phyloP scores from a whole-genome alignment of 2,113 vertebrate species.

The Lathamus discolor region DNA sequence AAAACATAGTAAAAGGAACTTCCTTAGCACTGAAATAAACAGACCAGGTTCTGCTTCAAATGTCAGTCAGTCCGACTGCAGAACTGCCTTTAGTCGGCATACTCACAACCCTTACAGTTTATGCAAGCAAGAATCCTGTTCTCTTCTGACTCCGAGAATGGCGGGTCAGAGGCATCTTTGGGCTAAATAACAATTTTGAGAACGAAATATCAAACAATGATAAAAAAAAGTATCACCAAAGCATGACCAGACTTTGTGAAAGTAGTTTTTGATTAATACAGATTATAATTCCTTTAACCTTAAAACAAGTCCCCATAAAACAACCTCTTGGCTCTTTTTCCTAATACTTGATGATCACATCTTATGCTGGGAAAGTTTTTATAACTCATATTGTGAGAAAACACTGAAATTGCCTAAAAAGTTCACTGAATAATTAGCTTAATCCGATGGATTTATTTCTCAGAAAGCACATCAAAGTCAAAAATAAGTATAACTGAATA shows the following conservation, averaged over 20 bases:
- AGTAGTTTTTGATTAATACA: not conserved
- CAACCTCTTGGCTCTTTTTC: not conserved
- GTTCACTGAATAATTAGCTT: conserved; percentile 13
- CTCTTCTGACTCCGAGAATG: not conserved
- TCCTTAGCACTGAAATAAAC: not conserved
- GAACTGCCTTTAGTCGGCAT: not conserved
- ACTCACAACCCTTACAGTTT: not conserved
- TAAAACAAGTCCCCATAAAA: not conserved
- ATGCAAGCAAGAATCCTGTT: not conserved
- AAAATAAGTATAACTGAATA: not conserved
- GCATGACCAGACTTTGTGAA: not conserved
- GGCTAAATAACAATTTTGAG: not conserved
- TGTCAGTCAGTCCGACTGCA: not conserved
- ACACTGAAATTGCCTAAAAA: not conserved
- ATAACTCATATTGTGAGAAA: not conserved
- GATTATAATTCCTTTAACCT: not conserved
- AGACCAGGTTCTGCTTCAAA: not conserved
- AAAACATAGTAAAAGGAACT: not conserved
- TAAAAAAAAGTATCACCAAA: not conserved
- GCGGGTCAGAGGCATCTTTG: not conserved
- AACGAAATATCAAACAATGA: not conserved
- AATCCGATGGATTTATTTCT: not conserved
- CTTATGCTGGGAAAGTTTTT: not conserved
- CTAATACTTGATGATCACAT: not conserved
- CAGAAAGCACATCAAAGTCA: conserved; percentile 12